Conservation (phyloP, 2,113 vertebrate species). For the Alces alces region DNA sequence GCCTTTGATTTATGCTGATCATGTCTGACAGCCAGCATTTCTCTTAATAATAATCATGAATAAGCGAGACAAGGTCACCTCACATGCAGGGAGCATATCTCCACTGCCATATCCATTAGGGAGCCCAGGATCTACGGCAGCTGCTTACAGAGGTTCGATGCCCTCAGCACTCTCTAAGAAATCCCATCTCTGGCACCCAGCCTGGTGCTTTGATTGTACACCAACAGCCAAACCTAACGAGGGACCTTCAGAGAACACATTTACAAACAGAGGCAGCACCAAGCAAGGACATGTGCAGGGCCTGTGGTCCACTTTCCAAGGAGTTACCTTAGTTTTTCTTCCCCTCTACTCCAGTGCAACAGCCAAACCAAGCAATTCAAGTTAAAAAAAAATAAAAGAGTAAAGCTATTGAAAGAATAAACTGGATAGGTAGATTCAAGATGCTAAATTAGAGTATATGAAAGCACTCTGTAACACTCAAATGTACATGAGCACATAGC, state of each 20-base stretch:
- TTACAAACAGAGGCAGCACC: rapidly evolving
- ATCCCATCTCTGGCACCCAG: constrained; percentile 40
- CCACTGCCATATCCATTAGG: constrained; percentile 70
- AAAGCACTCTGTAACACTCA: too few species aligned
- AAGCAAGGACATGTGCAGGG: neutral
- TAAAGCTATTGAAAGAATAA: neutral
- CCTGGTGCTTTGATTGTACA: neutral
- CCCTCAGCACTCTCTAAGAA: constrained; percentile 55
- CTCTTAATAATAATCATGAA: constrained; percentile 83
- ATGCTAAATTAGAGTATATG: rapidly evolving
- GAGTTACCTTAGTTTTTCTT: neutral
- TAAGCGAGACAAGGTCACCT: constrained; percentile 82
- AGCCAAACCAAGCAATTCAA: neutral
- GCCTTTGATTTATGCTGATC: constrained; percentile 80
- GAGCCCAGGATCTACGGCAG: constrained; percentile 48
- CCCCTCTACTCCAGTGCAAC: neutral
- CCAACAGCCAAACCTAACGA: neutral
- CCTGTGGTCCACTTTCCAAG: neutral
- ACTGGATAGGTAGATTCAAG: neutral
- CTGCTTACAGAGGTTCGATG: constrained; percentile 60
- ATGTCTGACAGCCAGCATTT: constrained; percentile 77
- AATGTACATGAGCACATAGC: rapidly evolving
- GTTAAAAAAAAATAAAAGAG: neutral
- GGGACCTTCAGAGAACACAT: neutral
- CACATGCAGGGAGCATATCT: constrained; percentile 77